Evolutionary conservation across 2,888 invertebrate genomes (phyloP).

Genomic region (Muschampia plurimacula): DNA sequence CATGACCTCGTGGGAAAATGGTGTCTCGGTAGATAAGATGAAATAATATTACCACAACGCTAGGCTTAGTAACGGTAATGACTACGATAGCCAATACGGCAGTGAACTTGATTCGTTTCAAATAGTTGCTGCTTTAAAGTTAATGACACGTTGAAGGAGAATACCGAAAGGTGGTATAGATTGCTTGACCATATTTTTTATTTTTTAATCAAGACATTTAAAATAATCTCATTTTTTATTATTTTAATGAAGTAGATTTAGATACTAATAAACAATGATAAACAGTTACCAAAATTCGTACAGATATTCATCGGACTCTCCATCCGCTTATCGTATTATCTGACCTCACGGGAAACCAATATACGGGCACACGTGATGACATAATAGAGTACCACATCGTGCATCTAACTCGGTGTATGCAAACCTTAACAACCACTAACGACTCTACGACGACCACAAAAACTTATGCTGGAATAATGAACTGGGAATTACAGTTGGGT

Average conservation of each 20-base stretch:
- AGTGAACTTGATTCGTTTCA: not conserved
- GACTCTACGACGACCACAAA: conserved; percentile 31
- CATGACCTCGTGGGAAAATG: not conserved
- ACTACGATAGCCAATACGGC: not conserved
- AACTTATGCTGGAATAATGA: conserved; percentile 33
- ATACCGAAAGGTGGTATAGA: too few species aligned
- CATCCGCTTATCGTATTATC: conserved; percentile 47
- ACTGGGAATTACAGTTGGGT: conserved; percentile 30
- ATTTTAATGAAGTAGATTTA: too few species aligned
- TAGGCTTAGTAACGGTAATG: not conserved
- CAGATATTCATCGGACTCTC: conserved; percentile 7
- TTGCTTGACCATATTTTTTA: too few species aligned
- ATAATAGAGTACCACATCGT: conserved; percentile 45
- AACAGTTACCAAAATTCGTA: not conserved
- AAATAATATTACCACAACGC: not conserved
- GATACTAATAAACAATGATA: too few species aligned
- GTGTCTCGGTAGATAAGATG: not conserved
- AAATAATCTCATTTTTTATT: too few species aligned
- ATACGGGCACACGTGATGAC: conserved; percentile 45
- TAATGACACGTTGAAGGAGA: too few species aligned
- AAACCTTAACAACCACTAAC: conserved; percentile 28
- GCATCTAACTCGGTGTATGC: conserved; percentile 29
- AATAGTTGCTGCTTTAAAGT: too few species aligned
- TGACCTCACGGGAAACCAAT: conserved; percentile 48
- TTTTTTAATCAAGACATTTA: too few species aligned